These are phyloP conservation scores for Oscheius sp. DNA, from an alignment of 2,888 invertebrate species.

Conservation along the genomic window DNA sequence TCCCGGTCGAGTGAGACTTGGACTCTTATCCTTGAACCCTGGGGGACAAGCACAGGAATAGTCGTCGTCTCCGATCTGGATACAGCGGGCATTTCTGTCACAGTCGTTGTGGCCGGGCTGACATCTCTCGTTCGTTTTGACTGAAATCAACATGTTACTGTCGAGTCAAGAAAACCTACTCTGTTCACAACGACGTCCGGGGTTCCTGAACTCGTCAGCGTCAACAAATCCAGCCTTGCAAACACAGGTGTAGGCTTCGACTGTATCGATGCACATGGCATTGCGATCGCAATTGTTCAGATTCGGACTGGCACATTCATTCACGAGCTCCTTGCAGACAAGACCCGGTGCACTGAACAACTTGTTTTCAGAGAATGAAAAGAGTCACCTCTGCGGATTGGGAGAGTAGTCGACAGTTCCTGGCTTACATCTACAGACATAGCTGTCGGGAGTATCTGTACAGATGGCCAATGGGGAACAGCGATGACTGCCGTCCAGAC, in stretches of 20 bases:
- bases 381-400: slow-evolving; percentile 62
- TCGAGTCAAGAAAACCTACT: slow-evolving; percentile 27
- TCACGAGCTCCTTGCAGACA: slow-evolving; percentile 67
- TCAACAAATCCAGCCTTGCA: slow-evolving; percentile 70
- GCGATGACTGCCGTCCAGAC: slow-evolving; percentile 62
- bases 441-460: slow-evolving; percentile 70
- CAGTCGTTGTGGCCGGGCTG: slow-evolving; percentile 70
- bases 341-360: slow-evolving; percentile 60
- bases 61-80: slow-evolving; percentile 67
- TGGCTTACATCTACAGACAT: slow-evolving; percentile 72
- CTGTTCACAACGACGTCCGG: slow-evolving; percentile 70
- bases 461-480: slow-evolving; percentile 72
- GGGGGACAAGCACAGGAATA: slow-evolving; percentile 70
- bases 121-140: slow-evolving; percentile 67
- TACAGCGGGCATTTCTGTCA: slow-evolving; percentile 71
- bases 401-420: slow-evolving; percentile 73
- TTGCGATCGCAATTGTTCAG: slow-evolving; percentile 68
- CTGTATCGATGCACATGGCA: slow-evolving; percentile 72
- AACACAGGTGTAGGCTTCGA: slow-evolving; percentile 67
- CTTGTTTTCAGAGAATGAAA: not conserved
- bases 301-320: slow-evolving; percentile 65
- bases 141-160: slow-evolving; percentile 38
- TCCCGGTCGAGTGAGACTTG: slow-evolving; percentile 56
- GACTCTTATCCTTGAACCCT: slow-evolving; percentile 67
- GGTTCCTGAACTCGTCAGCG: slow-evolving; percentile 71